Evolutionary conservation across 2,888 invertebrate genomes (phyloP).

Genomic region (Drosophila vallismaia): DNA sequence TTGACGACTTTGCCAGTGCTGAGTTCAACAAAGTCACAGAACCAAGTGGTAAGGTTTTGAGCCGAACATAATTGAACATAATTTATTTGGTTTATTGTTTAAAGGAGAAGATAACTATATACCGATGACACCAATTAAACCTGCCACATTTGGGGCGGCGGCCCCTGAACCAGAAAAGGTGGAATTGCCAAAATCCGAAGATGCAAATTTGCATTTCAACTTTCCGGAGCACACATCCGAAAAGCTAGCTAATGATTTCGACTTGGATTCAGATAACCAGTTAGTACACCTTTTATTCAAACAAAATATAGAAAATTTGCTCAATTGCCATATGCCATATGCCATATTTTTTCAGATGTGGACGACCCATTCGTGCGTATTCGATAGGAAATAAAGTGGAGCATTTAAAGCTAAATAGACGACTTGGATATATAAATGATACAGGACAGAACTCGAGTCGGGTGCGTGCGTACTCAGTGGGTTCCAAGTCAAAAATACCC

Average conservation of each 20-base stretch:
- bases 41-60: constrained; percentile 41
- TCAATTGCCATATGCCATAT: too few species aligned
- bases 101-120: constrained; percentile 61
- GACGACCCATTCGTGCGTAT: constrained; percentile 90
- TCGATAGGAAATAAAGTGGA: constrained; percentile 93
- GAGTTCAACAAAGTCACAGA: constrained; percentile 54
- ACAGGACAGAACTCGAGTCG: constrained; percentile 85
- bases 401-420: constrained; percentile 85
- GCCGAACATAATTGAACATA: too few species aligned
- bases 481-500: constrained; percentile 86
- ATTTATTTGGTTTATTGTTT: constrained; percentile 12
- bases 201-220: constrained; percentile 43
- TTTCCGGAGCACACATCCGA: constrained; percentile 68
- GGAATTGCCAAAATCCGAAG: constrained; percentile 29
- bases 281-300: constrained; percentile 45
- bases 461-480: constrained; percentile 91
- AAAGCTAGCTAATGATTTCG: constrained; percentile 48
- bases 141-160: constrained; percentile 29
- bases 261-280: constrained; percentile 56
- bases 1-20: constrained; percentile 83
- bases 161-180: constrained; percentile 46
- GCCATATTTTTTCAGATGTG: constrained; percentile 52
- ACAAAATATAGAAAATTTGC: neutral
- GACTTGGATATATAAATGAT: constrained; percentile 84
- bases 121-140: constrained; percentile 67